Conservation (phyloP, 2,888 invertebrate species). For the Junonia oenone region DNA sequence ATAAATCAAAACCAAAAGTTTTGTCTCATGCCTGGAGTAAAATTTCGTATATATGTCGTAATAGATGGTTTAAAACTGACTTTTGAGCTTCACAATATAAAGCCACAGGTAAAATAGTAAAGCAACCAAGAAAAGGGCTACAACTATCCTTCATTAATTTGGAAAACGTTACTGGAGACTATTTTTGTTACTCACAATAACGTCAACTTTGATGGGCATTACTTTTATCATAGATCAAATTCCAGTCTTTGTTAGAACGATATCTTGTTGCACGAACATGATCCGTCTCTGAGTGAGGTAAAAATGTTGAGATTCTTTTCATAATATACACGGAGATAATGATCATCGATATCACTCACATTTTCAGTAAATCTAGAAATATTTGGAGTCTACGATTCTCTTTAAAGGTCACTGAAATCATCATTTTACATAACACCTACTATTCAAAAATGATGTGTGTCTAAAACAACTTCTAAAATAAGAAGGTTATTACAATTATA, state of each 20-base stretch:
- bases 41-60: no score
- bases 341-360: background rate
- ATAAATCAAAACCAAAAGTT: no score
- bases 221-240: constrained; percentile 7
- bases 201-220: background rate
- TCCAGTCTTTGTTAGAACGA: constrained; percentile 8
- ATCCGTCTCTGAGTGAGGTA: background rate
- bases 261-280: constrained; percentile 6
- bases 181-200: background rate
- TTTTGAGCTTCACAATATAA: no score
- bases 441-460: no score
- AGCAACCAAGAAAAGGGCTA: no score
- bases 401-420: background rate
- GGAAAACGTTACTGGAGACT: background rate
- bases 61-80: no score
- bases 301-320: background rate
- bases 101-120: no score
- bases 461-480: no score
- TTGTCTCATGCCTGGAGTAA: no score
- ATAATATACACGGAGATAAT: background rate
- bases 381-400: background rate
- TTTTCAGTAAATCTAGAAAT: background rate
- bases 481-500: no score
- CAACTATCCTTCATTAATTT: no score
- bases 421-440: background rate